Evolutionary conservation across 2,113 vertebrate species (phyloP), one percentile per base, ranked within the genome.

Genomic region (Channa maculata): DNA sequence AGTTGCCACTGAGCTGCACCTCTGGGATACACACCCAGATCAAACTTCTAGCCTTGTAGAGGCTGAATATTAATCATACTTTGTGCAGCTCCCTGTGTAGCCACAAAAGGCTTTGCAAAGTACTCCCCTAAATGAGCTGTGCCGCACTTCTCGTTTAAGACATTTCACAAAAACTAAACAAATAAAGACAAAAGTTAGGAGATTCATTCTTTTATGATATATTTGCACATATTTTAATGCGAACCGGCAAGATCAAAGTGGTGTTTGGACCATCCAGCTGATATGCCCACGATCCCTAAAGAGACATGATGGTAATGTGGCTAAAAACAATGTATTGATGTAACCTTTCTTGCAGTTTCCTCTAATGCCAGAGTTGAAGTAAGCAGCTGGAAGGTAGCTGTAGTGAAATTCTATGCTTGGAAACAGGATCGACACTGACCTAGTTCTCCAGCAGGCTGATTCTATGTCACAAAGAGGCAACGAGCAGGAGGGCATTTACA

Each of bases 351-450:
- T 53, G 38, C 7, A 44, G 12, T 38, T 71, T 4, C 44, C 53
- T 41, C 38, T 34, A 54, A 15, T 41, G n/a, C 67, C 49, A 62
- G 53, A 53, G 66, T 51, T 14, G 15, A 43, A 59, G 66, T 60
- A 36, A 63, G 48, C 39, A 65, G 48, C 65, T 71, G 48, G 61
- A 64, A 79, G 64, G 41, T 75, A 54, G 44, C 50, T 67, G 49
- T 75, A 24, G 72, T 79, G 72, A 87, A 79, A 82, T 51, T 54
- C 59, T 34, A 33, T 43, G 11, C 50, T 73, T 53, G 75, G 79
- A 79, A 88, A 89, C 64, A 8, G 63, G 77, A 90, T 89, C 84
- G 77, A 68, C 86, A 43, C 60, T 88, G 90, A 89, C 86, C 87
- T 77, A 83, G 66, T 77, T 89, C 74, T 77, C 60, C 63, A 62